Conservation (phyloP, 2,797 vertebrate species). For the Octomys mimax region DNA sequence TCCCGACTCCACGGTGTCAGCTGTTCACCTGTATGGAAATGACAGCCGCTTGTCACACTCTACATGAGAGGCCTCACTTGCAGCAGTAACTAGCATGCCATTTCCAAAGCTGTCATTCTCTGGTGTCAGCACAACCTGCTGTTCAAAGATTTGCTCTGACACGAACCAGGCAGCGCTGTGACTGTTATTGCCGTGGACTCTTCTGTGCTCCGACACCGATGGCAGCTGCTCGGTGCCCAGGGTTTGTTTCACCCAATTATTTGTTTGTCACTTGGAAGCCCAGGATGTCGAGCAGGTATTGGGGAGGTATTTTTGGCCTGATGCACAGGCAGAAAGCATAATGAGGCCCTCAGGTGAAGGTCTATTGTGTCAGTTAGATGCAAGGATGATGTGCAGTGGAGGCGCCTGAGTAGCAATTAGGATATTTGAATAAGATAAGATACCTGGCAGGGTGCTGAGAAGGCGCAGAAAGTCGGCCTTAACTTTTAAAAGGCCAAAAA, state of each 20-base stretch:
- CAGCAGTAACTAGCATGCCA: constrained; percentile 81
- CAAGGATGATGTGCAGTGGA: constrained; percentile 85
- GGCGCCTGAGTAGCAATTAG: constrained; percentile 87
- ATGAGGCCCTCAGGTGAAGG: constrained; percentile 93
- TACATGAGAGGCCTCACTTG: constrained; percentile 57
- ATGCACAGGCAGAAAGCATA: constrained; percentile 87
- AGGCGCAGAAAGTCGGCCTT: constrained; percentile 81
- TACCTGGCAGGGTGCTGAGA: constrained; percentile 85
- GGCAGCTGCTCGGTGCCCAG: constrained; percentile 87
- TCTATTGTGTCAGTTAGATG: constrained; percentile 88
- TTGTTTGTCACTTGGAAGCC: constrained; percentile 91
- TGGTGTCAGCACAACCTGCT: constrained; percentile 79
- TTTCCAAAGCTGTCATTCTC: constrained; percentile 87
- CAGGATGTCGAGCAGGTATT: constrained; percentile 81
- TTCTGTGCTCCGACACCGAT: constrained; percentile 64
- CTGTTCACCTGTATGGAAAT: constrained; percentile 72
- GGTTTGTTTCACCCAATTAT: constrained; percentile 94
- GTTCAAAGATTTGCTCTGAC: constrained; percentile 91
- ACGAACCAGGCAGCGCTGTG: constrained; percentile 86
- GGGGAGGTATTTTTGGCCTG: constrained; percentile 87
- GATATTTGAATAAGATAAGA: constrained; percentile 86
- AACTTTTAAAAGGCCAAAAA: constrained; percentile 82
- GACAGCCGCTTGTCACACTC: constrained; percentile 75
- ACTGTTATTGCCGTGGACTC: constrained; percentile 88
- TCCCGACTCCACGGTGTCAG: constrained; percentile 60